Evolutionary conservation across 2,797 vertebrate genomes (phyloP).

Genomic region (Thamnophis elegans): DNA sequence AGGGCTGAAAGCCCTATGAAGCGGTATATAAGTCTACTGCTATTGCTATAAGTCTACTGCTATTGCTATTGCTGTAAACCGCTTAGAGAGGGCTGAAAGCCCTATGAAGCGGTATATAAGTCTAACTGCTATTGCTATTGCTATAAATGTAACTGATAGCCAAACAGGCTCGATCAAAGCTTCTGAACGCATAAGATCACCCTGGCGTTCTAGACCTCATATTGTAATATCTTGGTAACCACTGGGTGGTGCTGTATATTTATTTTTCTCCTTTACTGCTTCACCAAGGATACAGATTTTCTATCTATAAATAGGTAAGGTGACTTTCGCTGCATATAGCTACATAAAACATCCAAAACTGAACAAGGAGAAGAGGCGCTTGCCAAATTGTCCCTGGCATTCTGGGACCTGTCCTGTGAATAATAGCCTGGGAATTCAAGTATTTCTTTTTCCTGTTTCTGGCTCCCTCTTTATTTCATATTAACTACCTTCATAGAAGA

Average conservation of each 20-base stretch:
- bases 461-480: background rate
- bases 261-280: background rate
- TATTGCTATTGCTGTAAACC: no score
- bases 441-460: background rate
- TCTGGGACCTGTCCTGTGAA: background rate
- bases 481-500: background rate
- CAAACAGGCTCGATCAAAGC: background rate
- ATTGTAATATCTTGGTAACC: background rate
- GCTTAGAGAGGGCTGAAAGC: no score
- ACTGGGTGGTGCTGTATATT: background rate
- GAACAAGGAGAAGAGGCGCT: background rate
- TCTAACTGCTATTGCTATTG: no score
- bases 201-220: background rate
- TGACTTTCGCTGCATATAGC: background rate
- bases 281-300: background rate
- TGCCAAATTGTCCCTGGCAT: background rate
- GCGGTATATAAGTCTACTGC: no score
- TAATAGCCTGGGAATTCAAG: background rate
- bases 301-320: background rate
- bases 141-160: background rate
- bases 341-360: background rate
- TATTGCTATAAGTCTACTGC: no score
- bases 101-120: no score
- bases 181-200: background rate
- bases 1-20: no score